These are phyloP conservation scores for Oscheius sp. DNA, from an alignment of 2,888 invertebrate species.

Conservation along the genomic window DNA sequence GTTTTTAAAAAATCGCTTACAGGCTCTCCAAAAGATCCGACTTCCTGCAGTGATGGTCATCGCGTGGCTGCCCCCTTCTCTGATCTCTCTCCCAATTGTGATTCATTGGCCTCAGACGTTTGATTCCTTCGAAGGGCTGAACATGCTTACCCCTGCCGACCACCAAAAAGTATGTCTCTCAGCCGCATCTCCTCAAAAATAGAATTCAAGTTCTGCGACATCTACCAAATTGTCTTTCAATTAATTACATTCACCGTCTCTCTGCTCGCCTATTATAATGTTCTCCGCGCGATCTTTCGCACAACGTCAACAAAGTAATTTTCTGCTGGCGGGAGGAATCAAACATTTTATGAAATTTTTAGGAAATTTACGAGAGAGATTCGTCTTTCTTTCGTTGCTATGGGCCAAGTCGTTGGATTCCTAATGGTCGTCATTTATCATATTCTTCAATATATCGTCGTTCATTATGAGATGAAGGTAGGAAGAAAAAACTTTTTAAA, in stretches of 20 bases:
- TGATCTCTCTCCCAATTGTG: constrained; percentile 7
- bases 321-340: not conserved
- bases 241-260: constrained; percentile 12
- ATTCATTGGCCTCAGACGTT: constrained; percentile 2
- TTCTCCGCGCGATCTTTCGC: not conserved
- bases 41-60: not conserved
- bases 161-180: constrained; percentile 17
- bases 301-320: not conserved
- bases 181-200: too few species aligned
- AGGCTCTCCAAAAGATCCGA: not conserved
- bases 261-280: not conserved
- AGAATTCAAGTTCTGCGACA: not conserved
- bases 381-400: not conserved
- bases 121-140: not conserved
- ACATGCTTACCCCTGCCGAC: not conserved
- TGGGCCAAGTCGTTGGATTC: constrained; percentile 11
- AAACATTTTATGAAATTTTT: not conserved
- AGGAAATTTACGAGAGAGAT: constrained; percentile 4
- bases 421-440: constrained; percentile 9
- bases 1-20: not conserved
- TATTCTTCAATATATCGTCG: not conserved
- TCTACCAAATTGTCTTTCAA: constrained; percentile 5
- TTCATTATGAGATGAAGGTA: constrained; percentile 1
- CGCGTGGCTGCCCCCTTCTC: not conserved
- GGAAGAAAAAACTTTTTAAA: too few species aligned